Base-by-base conservation (phyloP, 2,113 vertebrate genomes). In the Oncorhynchus nerka region DNA sequence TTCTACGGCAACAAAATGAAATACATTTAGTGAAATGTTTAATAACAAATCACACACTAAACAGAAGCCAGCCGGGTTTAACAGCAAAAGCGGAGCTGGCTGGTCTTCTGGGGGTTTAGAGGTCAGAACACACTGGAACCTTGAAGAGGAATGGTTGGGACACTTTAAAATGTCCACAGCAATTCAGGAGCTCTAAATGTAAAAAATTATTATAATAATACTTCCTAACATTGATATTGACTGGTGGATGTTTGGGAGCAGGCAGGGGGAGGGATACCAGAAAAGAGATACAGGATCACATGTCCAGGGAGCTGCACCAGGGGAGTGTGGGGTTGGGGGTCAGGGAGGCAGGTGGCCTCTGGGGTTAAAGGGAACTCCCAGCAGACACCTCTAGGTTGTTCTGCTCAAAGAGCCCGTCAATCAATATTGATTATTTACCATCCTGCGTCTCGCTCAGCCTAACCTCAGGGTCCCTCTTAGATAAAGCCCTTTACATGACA, bases 401-500 rank as follows among this genome's bases (percentile, higher is more conserved):
- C 76, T 7, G 55, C 84, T 91, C 84, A 90, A 92, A 91, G 71
- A 82, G 81, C 76, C 90, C 6, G 87, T 91, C 93, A 93, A 91
- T 94, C 92, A 93, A 74, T 75, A 84, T 84, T 74, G 84, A 86
- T 91, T 85, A 90, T 90, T 90, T 85, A 78, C 68, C 82, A 85
- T 78, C 79, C 75, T 75, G 76, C 65, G 30, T 79, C 85, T 87
- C 84, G 75, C 75, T 71, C 16, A 74, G 74, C 70, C 16, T 75
- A 84, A 81, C 90, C 78, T 81, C 79, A 26, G 11, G 26, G 81
- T 75, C 48, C 72, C 67, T 78, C 83, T 73, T 83, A 83, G 91
- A 87, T 89, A 91, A 91, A 89, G 88, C 79, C 87, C 88, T 92
- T 92, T 93, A 90, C 92, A 94, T 93, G 90, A 93, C 91, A 93